A percentile compares a stretch with the other conserved stretches of the same genome.
These are phyloP conservation scores for Cyprinodon diabolis DNA, from an alignment of 2,797 vertebrate species.

Conservation along the genomic window DNA sequence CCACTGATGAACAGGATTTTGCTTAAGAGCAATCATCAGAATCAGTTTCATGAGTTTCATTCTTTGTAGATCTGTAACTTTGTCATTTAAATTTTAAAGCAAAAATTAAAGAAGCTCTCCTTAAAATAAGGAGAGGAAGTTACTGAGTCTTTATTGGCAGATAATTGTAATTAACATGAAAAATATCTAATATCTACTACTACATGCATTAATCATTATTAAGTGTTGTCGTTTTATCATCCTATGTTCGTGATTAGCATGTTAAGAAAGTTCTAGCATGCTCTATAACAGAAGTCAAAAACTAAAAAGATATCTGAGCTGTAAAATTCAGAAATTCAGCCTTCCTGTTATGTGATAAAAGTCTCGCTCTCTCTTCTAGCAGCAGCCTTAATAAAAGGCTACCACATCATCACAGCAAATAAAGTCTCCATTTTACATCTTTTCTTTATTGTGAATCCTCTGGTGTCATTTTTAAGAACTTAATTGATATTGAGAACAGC, in stretches of 20 bases:
- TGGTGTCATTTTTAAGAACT: too few species aligned
- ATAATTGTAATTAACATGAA: background rate
- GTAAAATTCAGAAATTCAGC: background rate
- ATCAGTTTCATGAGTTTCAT: background rate
- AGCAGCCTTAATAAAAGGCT: too few species aligned
- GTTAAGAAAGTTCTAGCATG: background rate
- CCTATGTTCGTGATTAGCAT: too few species aligned
- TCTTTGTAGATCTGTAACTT: background rate
- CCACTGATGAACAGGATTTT: too few species aligned
- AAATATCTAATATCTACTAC: background rate
- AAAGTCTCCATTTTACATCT: too few species aligned
- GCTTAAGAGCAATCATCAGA: too few species aligned
- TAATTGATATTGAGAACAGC: background rate
- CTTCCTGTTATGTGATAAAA: background rate
- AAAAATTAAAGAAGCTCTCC: background rate
- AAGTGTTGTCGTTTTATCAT: too few species aligned
- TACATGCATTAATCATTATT: background rate
- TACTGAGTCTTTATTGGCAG: background rate
- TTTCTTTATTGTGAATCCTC: too few species aligned
- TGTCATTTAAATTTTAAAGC: too few species aligned
- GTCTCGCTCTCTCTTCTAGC: background rate
- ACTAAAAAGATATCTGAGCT: background rate
- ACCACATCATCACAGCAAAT: too few species aligned
- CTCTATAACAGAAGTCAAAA: background rate
- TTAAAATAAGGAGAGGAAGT: background rate